Conservation (phyloP, 37 sponge, comb jelly and placozoan species). For the Ephydatia muelleri region DNA sequence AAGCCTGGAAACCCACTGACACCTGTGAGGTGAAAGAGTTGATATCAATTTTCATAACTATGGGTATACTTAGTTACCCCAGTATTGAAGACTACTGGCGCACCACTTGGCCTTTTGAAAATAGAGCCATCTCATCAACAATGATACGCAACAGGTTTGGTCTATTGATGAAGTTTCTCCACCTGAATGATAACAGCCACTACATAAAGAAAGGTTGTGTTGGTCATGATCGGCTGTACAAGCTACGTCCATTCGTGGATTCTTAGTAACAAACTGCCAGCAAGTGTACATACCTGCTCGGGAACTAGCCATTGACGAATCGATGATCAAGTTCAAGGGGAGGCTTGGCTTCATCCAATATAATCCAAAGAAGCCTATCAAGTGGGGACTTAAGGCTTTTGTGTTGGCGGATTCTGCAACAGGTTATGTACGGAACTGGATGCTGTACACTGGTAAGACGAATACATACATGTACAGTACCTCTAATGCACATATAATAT, state of each 20-base stretch:
- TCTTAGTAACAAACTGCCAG: slow-evolving; percentile 33
- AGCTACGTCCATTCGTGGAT: slow-evolving; percentile 34
- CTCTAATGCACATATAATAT: too few relatives aligned
- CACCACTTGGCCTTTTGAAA: slow-evolving; percentile 22
- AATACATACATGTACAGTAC: background rate
- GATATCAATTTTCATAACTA: background rate
- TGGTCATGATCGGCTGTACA: slow-evolving; percentile 38
- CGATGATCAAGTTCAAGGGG: slow-evolving; percentile 26
- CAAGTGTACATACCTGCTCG: slow-evolving; percentile 11
- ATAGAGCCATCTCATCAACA: background rate
- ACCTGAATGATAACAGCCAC: slow-evolving; percentile 39
- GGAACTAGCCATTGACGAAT: slow-evolving; percentile 27
- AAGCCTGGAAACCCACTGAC: background rate
- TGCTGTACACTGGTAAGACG: background rate
- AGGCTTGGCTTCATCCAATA: slow-evolving; percentile 20
- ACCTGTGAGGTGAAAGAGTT: slow-evolving; percentile 3
- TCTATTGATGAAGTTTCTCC: slow-evolving; percentile 31
- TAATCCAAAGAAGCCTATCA: slow-evolving; percentile 18
- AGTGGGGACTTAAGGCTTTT: slow-evolving; percentile 40
- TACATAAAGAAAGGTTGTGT: slow-evolving; percentile 16
- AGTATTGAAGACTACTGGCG: slow-evolving; percentile 29
- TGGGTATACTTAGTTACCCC: slow-evolving; percentile 36
- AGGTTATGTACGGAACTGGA: background rate
- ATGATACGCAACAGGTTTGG: slow-evolving; percentile 37
- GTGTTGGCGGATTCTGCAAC: background rate